Conservation (phyloP, 2,888 invertebrate genomes). For the Notodonta dromedarius region DNA sequence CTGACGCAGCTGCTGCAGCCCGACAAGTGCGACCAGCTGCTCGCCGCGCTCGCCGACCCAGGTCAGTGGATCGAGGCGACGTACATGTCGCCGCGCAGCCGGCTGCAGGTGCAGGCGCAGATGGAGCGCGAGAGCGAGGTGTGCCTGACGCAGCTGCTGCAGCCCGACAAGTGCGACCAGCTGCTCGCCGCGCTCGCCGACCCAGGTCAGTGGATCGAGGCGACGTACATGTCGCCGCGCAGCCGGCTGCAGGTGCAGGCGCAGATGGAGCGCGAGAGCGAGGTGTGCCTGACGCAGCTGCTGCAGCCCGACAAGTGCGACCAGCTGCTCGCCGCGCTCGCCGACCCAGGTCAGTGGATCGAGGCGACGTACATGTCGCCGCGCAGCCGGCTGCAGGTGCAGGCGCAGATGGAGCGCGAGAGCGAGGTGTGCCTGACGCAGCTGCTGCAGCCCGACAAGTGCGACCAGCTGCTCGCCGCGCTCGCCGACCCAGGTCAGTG, state of each 20-base stretch:
- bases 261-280: constrained; percentile 92
- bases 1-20: constrained; percentile 83
- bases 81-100: constrained; percentile 88
- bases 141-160: constrained; percentile 84
- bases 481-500: constrained; percentile 77
- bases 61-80: constrained; percentile 88
- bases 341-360: constrained; percentile 86
- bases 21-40: constrained; percentile 83
- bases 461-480: constrained; percentile 75
- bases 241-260: constrained; percentile 89
- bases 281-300: constrained; percentile 86
- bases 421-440: constrained; percentile 89
- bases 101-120: constrained; percentile 89
- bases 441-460: constrained; percentile 82
- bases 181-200: constrained; percentile 59
- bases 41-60: constrained; percentile 41
- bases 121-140: constrained; percentile 93
- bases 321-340: constrained; percentile 65
- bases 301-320: constrained; percentile 83
- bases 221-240: constrained; percentile 88
- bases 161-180: constrained; percentile 81
- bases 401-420: constrained; percentile 90
- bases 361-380: constrained; percentile 88
- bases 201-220: constrained; percentile 89
- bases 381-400: constrained; percentile 87